These are phyloP conservation scores for Capreolus pygargus DNA, from an alignment of 2,113 vertebrate genomes.

Conservation along the genomic window DNA sequence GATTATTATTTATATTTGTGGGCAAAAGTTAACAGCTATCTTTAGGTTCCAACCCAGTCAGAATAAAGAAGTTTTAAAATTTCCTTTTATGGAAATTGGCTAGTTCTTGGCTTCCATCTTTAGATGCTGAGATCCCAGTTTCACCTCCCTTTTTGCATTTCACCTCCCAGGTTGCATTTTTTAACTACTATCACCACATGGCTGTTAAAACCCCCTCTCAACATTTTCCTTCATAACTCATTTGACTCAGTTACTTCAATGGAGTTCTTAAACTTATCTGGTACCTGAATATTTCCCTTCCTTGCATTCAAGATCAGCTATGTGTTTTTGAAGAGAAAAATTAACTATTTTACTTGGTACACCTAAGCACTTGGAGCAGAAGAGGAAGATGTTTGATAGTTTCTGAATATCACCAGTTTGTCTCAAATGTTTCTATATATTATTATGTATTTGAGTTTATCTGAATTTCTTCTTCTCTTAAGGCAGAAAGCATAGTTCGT, in stretches of 20 bases:
- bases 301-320: background rate
- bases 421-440: background rate
- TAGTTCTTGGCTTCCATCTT: background rate
- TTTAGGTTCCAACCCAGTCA: background rate
- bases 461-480: constrained; percentile 17
- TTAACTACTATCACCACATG: background rate
- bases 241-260: background rate
- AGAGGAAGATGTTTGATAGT: background rate
- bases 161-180: background rate
- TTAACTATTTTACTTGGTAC: background rate
- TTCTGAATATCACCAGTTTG: background rate
- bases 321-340: background rate
- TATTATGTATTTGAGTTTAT: background rate
- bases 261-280: background rate
- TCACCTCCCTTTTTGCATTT: background rate
- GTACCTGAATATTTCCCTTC: background rate
- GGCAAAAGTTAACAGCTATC: background rate
- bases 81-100: background rate
- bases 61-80: background rate
- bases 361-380: background rate
- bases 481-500: background rate
- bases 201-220: background rate
- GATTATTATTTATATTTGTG: constrained; percentile 26
- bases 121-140: background rate
- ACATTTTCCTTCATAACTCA: background rate